Evolutionary conservation across 2,888 invertebrate genomes (phyloP).

Genomic region (Lacanobia oleracea): DNA sequence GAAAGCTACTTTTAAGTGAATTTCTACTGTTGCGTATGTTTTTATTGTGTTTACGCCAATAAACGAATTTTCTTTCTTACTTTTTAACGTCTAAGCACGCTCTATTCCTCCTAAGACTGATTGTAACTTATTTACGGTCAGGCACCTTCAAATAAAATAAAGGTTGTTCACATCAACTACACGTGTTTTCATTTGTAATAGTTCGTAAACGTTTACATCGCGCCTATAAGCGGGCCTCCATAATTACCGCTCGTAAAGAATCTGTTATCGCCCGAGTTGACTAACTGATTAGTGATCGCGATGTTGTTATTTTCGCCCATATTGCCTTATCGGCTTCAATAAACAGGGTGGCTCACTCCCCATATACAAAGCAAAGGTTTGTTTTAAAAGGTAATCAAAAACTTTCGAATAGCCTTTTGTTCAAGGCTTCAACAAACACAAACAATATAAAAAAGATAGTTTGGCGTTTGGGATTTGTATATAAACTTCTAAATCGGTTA

Average conservation of each 20-base stretch:
- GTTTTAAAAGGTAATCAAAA: conserved; percentile 31
- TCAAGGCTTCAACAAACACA: conserved; percentile 6
- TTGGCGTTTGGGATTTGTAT: conserved; percentile 1
- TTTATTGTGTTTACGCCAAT: too few species aligned
- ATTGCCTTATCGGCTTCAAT: conserved; percentile 24
- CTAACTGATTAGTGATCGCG: conserved; percentile 49
- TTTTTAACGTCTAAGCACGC: background rate
- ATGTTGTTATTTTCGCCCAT: conserved; percentile 36
- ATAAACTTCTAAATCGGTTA: conserved; percentile 14
- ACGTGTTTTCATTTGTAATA: conserved; percentile 5
- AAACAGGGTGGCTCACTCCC: conserved; percentile 11
- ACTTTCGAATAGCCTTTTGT: conserved; percentile 23
- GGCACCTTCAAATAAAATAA: background rate
- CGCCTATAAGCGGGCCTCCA: background rate
- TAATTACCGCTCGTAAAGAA: conserved; percentile 35
- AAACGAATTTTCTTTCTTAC: background rate
- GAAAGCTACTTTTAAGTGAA: too few species aligned
- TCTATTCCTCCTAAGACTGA: background rate
- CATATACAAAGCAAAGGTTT: conserved; percentile 20
- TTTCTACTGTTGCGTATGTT: too few species aligned
- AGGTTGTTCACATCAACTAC: conserved; percentile 4
- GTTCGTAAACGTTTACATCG: conserved; percentile 14
- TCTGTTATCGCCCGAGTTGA: conserved; percentile 26
- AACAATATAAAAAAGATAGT: conserved; percentile 11
- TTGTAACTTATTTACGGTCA: background rate